Evolutionary conservation across 2,888 invertebrate genomes (phyloP).

Genomic region (Rhorus exstirpatorius): DNA sequence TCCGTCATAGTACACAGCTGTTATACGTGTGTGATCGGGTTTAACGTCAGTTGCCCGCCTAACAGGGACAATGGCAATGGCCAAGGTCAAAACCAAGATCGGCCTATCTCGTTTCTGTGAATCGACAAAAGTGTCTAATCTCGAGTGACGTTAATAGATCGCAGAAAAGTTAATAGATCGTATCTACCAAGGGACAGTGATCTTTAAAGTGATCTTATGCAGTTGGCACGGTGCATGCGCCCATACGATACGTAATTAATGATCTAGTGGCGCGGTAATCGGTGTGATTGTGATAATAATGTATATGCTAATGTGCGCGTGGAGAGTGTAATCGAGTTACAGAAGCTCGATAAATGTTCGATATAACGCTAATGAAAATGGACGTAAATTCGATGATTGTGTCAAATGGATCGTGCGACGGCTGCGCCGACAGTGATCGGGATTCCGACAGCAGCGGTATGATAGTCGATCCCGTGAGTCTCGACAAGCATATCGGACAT

Average conservation of each 20-base stretch:
- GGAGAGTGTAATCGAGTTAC: slow-evolving; percentile 22
- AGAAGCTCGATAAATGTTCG: slow-evolving; percentile 61
- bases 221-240: not conserved
- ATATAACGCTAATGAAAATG: slow-evolving; percentile 72
- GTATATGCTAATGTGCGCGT: not conserved
- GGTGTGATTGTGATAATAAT: slow-evolving; percentile 27
- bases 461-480: slow-evolving; percentile 85
- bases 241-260: not conserved
- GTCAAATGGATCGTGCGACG: slow-evolving; percentile 83
- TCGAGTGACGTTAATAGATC: slow-evolving; percentile 1
- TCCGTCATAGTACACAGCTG: not conserved
- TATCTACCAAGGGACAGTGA: slow-evolving; percentile 1
- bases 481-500: slow-evolving; percentile 81
- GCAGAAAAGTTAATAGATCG: not conserved
- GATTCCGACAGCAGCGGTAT: slow-evolving; percentile 85
- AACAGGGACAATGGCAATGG: slow-evolving; percentile 28
- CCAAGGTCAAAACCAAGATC: slow-evolving; percentile 14
- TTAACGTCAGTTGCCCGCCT: not conserved
- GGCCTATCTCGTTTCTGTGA: not conserved
- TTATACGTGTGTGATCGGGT: not conserved
- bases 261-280: not conserved
- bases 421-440: slow-evolving; percentile 83
- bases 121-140: slow-evolving; percentile 7
- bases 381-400: slow-evolving; percentile 79
- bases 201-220: slow-evolving; percentile 5